Conservation (phyloP, 2,888 invertebrate species). For the Chymomyza procnemis region DNA sequence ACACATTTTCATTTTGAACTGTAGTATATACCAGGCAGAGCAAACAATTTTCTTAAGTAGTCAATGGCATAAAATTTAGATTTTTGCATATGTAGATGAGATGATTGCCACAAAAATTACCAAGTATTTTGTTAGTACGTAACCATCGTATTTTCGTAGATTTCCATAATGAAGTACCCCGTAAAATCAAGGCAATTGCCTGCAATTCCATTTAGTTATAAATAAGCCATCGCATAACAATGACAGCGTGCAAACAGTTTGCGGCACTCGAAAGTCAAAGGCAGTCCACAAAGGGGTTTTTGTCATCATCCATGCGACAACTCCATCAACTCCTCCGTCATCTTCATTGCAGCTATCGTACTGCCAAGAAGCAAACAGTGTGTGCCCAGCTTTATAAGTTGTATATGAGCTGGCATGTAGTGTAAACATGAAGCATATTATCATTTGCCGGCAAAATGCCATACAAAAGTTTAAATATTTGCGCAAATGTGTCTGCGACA, state of each 20-base stretch:
- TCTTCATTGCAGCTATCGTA: not conserved
- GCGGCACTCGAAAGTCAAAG: conserved; percentile 28
- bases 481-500: conserved; percentile 61
- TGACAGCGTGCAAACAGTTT: conserved; percentile 60
- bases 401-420: conserved; percentile 25
- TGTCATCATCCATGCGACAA: no score
- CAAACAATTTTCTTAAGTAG: conserved; percentile 69
- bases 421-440: conserved; percentile 64
- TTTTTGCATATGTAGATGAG: conserved; percentile 62
- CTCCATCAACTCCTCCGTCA: not conserved
- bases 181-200: conserved; percentile 55
- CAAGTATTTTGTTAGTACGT: not conserved
- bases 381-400: not conserved
- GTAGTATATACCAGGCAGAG: conserved; percentile 19
- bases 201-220: not conserved
- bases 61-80: conserved; percentile 49
- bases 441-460: conserved; percentile 66
- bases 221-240: conserved; percentile 9
- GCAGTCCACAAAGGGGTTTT: not conserved
- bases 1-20: conserved; percentile 33
- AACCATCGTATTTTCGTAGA: not conserved
- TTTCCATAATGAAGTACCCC: conserved; percentile 37
- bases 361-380: not conserved
- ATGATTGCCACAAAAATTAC: not conserved
- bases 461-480: conserved; percentile 67